Conservation (phyloP, 2,888 invertebrate genomes). For the Brachynemurus nebulosus region DNA sequence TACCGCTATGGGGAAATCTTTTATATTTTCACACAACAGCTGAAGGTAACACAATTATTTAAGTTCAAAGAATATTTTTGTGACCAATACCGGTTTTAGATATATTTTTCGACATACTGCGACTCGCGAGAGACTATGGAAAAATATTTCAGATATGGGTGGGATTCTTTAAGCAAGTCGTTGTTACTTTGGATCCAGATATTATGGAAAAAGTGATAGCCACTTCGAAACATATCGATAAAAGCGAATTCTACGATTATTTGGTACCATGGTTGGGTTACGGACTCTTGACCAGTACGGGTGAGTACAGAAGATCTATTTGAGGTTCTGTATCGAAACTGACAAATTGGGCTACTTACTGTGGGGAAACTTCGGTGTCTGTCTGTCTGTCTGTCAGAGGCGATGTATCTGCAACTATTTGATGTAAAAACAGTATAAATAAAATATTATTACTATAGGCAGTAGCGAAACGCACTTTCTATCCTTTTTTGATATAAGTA, state of each 20-base stretch:
- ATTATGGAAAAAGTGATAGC: constrained; percentile 16
- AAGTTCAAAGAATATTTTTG: not conserved
- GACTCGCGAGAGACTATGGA: constrained; percentile 11
- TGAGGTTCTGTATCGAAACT: too few relatives aligned
- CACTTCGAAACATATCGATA: constrained; percentile 16
- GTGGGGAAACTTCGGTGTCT: too few relatives aligned
- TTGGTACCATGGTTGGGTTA: constrained; percentile 19
- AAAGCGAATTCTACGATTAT: constrained; percentile 17
- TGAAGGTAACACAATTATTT: constrained; percentile 18
- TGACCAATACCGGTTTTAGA: too few relatives aligned
- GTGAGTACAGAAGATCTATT: too few relatives aligned
- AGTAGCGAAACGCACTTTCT: too few relatives aligned
- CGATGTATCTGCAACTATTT: too few relatives aligned
- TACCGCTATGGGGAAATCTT: constrained; percentile 26
- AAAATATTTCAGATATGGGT: constrained; percentile 9
- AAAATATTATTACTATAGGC: too few relatives aligned
- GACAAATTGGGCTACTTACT: too few relatives aligned
- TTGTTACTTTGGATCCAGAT: constrained; percentile 14
- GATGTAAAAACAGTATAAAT: too few relatives aligned
- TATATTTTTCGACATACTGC: constrained; percentile 4
- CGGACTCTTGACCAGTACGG: constrained; percentile 18
- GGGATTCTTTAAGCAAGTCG: constrained; percentile 5
- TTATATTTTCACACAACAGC: constrained; percentile 22
- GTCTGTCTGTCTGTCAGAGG: too few relatives aligned
- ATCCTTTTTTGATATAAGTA: too few relatives aligned